phyloP scores from a whole-genome alignment of 2,113 vertebrate species.

The Menura novaehollandiae region DNA sequence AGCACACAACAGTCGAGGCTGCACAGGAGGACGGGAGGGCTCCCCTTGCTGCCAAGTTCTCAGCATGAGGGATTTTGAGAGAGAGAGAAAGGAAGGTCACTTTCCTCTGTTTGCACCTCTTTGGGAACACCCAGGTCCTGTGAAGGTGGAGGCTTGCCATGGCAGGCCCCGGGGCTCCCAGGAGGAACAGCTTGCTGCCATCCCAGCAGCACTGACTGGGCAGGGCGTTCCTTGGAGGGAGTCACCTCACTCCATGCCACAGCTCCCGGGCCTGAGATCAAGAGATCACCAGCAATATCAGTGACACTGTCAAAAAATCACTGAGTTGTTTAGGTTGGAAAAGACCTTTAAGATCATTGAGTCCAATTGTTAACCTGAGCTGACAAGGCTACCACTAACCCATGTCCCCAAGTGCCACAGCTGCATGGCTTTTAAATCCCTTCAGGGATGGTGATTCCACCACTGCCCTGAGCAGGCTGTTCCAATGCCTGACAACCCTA shows the following conservation, averaged over 20 bases:
- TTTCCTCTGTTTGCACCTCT: background rate
- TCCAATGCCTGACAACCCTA: background rate
- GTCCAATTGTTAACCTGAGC: background rate
- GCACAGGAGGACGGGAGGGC: accelerated
- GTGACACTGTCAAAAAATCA: background rate
- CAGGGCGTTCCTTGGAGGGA: background rate
- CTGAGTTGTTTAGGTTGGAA: accelerated
- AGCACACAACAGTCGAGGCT: background rate
- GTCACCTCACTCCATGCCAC: background rate
- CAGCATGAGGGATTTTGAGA: background rate
- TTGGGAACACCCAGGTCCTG: accelerated
- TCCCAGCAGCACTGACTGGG: background rate
- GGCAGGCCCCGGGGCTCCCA: accelerated
- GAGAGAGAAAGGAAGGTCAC: background rate
- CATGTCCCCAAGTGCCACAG: background rate
- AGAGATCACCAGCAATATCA: background rate
- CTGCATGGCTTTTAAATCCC: background rate
- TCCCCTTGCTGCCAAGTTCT: accelerated
- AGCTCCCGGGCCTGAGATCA: background rate
- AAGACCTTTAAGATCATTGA: background rate
- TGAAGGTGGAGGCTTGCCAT: background rate
- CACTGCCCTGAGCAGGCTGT: background rate
- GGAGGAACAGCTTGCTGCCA: background rate
- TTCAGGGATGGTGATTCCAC: background rate
- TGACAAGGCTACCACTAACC: background rate